These are phyloP conservation scores for Capromys pilorides DNA, from an alignment of 2,797 vertebrate genomes.

Conservation along the genomic window DNA sequence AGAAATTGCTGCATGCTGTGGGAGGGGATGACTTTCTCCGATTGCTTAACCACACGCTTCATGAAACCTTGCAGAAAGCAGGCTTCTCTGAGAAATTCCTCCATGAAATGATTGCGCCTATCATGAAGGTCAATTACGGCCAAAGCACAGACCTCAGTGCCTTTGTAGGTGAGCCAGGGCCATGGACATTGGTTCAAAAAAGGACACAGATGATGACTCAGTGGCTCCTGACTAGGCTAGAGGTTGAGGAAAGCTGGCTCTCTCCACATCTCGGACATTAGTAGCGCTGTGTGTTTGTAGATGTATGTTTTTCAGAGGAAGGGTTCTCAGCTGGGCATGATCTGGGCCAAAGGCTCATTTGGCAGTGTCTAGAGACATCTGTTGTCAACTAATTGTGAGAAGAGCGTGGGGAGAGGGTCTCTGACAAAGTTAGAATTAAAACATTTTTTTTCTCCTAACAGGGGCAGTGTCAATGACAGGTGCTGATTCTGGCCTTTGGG, in stretches of 20 bases:
- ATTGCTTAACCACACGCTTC: slow-evolving; percentile 92
- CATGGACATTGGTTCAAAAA: background rate
- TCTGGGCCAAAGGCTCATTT: background rate
- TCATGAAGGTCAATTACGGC: slow-evolving; percentile 90
- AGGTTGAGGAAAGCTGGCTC: background rate
- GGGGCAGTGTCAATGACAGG: slow-evolving; percentile 91
- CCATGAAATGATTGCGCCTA: slow-evolving; percentile 89
- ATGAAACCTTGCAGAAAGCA: slow-evolving; percentile 90
- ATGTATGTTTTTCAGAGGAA: background rate
- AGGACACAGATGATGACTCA: background rate
- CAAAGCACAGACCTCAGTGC: slow-evolving; percentile 90
- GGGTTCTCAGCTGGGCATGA: background rate
- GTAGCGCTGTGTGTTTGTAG: background rate
- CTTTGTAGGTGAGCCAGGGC: slow-evolving; percentile 90
- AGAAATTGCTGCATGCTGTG: slow-evolving; percentile 91
- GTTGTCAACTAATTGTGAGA: background rate
- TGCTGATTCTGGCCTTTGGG: slow-evolving; percentile 91
- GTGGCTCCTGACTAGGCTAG: background rate
- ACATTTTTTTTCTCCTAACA: slow-evolving; percentile 71
- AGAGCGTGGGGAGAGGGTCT: background rate
- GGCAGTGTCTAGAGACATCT: slow-evolving; percentile 25
- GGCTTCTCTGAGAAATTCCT: slow-evolving; percentile 95
- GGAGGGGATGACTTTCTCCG: slow-evolving; percentile 88
- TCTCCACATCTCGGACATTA: slow-evolving; percentile 16
- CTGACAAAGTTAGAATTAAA: slow-evolving; percentile 27